Base-by-base conservation (phyloP, 2,888 invertebrate genomes). In the Nemoura dubitans region DNA sequence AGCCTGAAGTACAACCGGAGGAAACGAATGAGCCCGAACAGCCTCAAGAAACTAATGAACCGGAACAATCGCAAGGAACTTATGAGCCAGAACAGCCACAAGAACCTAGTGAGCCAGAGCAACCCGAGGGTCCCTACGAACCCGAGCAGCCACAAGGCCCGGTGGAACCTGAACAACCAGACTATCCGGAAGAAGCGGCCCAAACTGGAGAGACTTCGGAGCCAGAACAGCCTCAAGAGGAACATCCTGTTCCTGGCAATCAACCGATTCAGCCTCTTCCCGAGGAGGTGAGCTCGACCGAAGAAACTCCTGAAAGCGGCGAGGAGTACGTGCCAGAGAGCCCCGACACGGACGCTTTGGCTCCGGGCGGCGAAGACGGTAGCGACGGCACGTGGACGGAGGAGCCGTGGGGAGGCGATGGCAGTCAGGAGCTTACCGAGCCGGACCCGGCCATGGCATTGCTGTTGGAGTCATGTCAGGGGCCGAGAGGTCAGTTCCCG, bases 401-500 rank as follows among this genome's bases (percentile, higher is more conserved):
- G 21, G 59, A 7, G 16, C 25, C 85, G 29, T 27, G 30, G 26
- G 29, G 59, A 6, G n/a, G 3, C 25, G 59, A 85, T 59, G 85
- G 30, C 29, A 29, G 10, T 10, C 80, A 76, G 21, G 84, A 83
- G 0, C 2, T 14, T 10, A 93, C 27, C 95, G 95, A 88, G 95
- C 95, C 0, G 91, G 91, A 16, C 21, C 59, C 59, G 2, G 59
- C 59, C 16, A 59, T 59, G 59, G 42, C 59, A 7, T 86, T 42
- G 42, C 80, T 88, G 30, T 77, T 86, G 76, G 82, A 86, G 43
- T 84, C 84, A 76, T 89, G 89, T 86, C 84, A 42, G 76, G 90
- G 88, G 16, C 92, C 92, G 42, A 91, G 94, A 83, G 94, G 95
- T 0, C 95, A 95, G 90, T 94, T 95, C 88, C 93, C 95, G 0